phyloP scores from a whole-genome alignment of 1,140 invertebrate species.

The Scaptomyza pallida region DNA sequence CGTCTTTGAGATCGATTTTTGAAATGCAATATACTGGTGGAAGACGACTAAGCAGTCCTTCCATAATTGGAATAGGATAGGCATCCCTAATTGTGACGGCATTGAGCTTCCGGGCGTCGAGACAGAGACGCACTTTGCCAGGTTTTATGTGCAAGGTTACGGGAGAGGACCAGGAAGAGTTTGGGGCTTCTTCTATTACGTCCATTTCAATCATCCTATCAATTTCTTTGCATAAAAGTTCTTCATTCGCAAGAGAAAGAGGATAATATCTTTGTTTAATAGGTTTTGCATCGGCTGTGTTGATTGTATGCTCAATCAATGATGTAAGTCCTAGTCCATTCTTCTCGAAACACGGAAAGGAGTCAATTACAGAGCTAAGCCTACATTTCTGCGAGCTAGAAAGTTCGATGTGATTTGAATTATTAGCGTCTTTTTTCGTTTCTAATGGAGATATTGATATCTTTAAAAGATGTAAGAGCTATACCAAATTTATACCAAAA shows the following conservation, averaged over 20 bases:
- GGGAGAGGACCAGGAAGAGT: not conserved
- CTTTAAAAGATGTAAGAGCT: not conserved
- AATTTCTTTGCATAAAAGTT: not conserved
- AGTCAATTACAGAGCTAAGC: not conserved
- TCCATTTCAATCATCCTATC: not conserved
- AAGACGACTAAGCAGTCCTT: conserved; percentile 1
- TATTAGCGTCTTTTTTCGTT: not conserved
- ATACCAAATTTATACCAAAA: not conserved
- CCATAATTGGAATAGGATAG: too few species aligned
- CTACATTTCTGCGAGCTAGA: not conserved
- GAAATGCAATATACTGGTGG: not conserved
- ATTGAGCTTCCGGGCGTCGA: too few species aligned
- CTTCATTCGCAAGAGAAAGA: not conserved
- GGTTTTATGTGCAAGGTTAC: not conserved
- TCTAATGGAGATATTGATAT: not conserved
- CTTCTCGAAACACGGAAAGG: not conserved
- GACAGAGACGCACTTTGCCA: too few species aligned
- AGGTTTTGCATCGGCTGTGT: not conserved
- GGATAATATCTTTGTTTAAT: not conserved
- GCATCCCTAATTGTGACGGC: too few species aligned
- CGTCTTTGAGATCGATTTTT: conserved; percentile 6
- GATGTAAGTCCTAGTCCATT: not conserved
- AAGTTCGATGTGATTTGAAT: not conserved
- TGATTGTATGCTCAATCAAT: not conserved
- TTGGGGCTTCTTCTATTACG: not conserved